Evolutionary conservation across 2,797 vertebrate species (phyloP), one percentile per base, ranked within the genome.

Genomic region (Sebastes baramenuke): DNA sequence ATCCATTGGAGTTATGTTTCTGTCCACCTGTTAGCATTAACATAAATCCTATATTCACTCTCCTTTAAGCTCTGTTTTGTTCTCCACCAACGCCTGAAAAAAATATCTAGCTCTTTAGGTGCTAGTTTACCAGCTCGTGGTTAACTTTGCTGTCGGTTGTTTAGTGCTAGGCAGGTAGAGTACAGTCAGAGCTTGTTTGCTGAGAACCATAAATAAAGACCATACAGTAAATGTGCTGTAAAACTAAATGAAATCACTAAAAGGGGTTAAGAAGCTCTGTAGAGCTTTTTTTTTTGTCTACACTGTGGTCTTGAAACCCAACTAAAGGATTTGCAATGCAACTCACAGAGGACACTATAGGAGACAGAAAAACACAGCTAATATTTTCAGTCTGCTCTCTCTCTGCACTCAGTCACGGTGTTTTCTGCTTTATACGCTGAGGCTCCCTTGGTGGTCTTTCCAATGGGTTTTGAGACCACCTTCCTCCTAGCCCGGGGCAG

Each of bases 401-500:
- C 29, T 30, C 42, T 42, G 4, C 11, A 12, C 18, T 5, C 59
- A 14, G 38, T 18, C 42, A 4, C 8, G 6, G 4, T 27, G n/a
- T 59, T 71, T 54, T 59, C 38, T 58, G 29, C 46, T 42, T 34
- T 4, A 14, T 1, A 14, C 1, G 2, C 4, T 24, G 4, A n/a
- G 13, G 2, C 56, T 77, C 62, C 67, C 64, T 75, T 9, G 10
- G 27, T 56, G 49, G 34, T 84, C 22, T 24, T 49, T 70, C 77
- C 34, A 1, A 66, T 38, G 59, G 55, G 82, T 16, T 68, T 81
- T 38, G 5, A 16, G 60, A 42, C 80, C 73, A 61, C 70, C 71
- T 30, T 69, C 42, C 32, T 56, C 20, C 22, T 30, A 9, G 42
- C 79, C 52, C 4, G 2, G 67, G 49, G 81, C 77, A 60, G 34